phyloP scores from a whole-genome alignment of 2,888 invertebrate species.

The Orchesella flavescens region DNA sequence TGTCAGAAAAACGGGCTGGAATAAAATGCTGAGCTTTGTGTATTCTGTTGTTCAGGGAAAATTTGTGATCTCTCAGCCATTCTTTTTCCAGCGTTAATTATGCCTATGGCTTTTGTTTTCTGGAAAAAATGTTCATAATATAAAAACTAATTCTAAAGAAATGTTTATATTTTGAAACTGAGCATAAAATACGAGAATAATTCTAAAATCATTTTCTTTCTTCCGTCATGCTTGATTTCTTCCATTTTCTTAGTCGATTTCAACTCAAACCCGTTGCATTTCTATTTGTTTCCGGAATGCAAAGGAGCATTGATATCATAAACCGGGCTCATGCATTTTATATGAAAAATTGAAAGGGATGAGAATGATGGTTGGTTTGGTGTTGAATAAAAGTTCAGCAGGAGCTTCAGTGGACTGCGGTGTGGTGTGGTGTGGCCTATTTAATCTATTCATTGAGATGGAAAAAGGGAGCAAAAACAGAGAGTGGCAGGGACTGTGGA shows the following conservation, averaged over 20 bases:
- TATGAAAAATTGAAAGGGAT: no score
- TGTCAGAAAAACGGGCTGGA: background rate
- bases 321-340: no score
- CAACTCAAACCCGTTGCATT: no score
- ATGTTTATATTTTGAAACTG: no score
- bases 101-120: slow-evolving; percentile 8
- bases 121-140: background rate
- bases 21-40: background rate
- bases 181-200: no score
- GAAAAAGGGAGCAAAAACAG: slow-evolving; percentile 58
- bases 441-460: slow-evolving; percentile 56
- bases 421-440: slow-evolving; percentile 35
- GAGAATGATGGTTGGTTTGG: no score
- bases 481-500: no score
- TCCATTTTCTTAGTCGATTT: no score
- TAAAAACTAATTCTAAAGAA: background rate
- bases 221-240: no score
- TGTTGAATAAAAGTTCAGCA: slow-evolving; percentile 38
- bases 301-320: background rate
- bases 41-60: background rate
- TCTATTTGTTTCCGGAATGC: background rate
- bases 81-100: slow-evolving; percentile 6
- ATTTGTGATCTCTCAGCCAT: background rate
- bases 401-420: slow-evolving; percentile 43
- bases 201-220: no score